Conservation (phyloP, 1,140 invertebrate species). For the Bombus pascuorum region DNA sequence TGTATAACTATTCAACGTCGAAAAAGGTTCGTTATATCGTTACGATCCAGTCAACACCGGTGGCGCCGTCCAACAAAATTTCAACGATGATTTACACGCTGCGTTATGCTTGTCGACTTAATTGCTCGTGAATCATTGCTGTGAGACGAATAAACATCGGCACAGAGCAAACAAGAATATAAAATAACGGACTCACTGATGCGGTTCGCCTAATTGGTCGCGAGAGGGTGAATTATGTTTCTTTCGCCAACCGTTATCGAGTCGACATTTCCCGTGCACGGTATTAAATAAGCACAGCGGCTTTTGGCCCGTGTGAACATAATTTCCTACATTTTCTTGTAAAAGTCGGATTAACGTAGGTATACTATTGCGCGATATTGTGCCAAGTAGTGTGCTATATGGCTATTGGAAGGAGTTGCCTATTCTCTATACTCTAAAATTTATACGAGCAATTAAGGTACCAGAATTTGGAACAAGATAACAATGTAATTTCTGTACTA, state of each 20-base stretch:
- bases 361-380: too few relatives aligned
- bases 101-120: slow-evolving; percentile 7
- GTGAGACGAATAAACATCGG: slow-evolving; percentile 9
- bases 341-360: not conserved
- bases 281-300: not conserved
- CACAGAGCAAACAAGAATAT: slow-evolving; percentile 19
- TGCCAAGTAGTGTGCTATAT: not conserved
- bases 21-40: not conserved
- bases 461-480: not conserved
- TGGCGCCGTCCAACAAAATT: not conserved
- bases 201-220: not conserved
- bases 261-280: not conserved
- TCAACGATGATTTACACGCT: slow-evolving; percentile 6
- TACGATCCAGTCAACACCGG: not conserved
- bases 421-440: not conserved
- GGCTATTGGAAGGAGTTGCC: not conserved
- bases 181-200: not conserved
- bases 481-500: too few relatives aligned
- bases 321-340: not conserved
- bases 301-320: not conserved
- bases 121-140: slow-evolving; percentile 11
- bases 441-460: not conserved
- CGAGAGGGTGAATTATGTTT: not conserved
- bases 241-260: not conserved
- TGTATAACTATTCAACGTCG: not conserved